A percentile compares a stretch with the other conserved stretches of the same genome.
phyloP scores from a whole-genome alignment of 1,140 invertebrate species.

The Lordiphosa collinella region DNA sequence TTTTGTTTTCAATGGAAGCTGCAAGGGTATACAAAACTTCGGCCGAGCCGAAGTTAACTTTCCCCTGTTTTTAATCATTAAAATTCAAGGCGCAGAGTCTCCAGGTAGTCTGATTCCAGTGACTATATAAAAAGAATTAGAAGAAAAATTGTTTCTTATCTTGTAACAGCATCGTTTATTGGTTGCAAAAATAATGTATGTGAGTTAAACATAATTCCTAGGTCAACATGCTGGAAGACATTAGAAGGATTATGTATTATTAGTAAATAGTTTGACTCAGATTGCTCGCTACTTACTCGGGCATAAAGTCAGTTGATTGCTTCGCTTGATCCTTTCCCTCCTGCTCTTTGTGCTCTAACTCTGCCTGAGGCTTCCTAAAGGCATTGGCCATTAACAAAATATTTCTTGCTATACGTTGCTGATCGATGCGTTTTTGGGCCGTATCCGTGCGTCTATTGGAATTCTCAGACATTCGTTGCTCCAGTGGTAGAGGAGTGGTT shows the following conservation, averaged over 20 bases:
- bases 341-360: conserved; percentile 9
- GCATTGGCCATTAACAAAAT: conserved; percentile 72
- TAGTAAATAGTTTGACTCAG: background rate
- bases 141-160: too few species aligned
- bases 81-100: too few species aligned
- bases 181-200: conserved; percentile 52
- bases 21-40: too few species aligned
- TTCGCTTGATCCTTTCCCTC: conserved; percentile 14
- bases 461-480: conserved; percentile 71
- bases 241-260: background rate
- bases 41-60: too few species aligned
- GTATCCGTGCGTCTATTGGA: conserved; percentile 59
- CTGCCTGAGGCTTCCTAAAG: conserved; percentile 41
- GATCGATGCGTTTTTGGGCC: conserved; percentile 64
- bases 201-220: conserved; percentile 21
- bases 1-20: too few species aligned
- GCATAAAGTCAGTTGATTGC: conserved; percentile 39
- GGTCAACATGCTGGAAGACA: conserved; percentile 52
- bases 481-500: conserved; percentile 25
- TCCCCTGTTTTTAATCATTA: too few species aligned
- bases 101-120: too few species aligned
- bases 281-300: conserved; percentile 44
- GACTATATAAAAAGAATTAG: too few species aligned
- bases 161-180: conserved; percentile 37
- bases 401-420: conserved; percentile 68